Conservation (phyloP, 2,888 invertebrate species). For the Ectemnius continuus region DNA sequence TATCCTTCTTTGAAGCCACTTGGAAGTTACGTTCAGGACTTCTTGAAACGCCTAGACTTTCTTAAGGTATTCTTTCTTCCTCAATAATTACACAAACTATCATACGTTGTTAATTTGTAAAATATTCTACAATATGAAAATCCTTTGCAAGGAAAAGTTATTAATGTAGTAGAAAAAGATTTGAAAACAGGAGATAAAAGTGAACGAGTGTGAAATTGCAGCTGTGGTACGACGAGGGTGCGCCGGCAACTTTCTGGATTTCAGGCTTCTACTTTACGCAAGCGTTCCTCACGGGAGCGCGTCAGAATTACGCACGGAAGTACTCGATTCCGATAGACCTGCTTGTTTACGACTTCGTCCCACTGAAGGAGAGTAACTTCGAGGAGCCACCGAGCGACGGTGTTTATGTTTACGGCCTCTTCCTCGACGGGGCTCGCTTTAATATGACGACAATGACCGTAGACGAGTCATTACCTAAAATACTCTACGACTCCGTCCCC, state of each 20-base stretch:
- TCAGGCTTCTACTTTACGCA: slow-evolving; percentile 98
- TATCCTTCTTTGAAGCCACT: slow-evolving; percentile 96
- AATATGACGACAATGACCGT: slow-evolving; percentile 83
- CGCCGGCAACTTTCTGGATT: slow-evolving; percentile 92
- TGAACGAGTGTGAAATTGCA: slow-evolving; percentile 67
- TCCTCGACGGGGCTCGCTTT: slow-evolving; percentile 95
- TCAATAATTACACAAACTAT: no score
- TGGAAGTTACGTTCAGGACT: slow-evolving; percentile 91
- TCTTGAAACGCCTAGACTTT: slow-evolving; percentile 89
- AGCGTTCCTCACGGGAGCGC: slow-evolving; percentile 95
- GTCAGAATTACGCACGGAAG: slow-evolving; percentile 96
- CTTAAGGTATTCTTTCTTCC: slow-evolving; percentile 83
- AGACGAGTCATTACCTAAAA: slow-evolving; percentile 90
- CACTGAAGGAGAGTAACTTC: slow-evolving; percentile 81
- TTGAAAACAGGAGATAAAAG: no score
- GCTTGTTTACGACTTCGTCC: slow-evolving; percentile 89
- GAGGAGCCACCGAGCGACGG: slow-evolving; percentile 84
- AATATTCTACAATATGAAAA: no score
- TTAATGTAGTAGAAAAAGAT: no score
- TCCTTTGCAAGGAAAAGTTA: no score
- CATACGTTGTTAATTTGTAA: no score
- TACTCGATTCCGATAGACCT: slow-evolving; percentile 95
- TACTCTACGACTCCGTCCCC: slow-evolving; percentile 90
- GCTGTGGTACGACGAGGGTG: slow-evolving; percentile 91
- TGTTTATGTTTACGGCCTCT: slow-evolving; percentile 88